Base-by-base conservation (phyloP, 2,888 invertebrate species). In the Trichogramma evanescens region DNA sequence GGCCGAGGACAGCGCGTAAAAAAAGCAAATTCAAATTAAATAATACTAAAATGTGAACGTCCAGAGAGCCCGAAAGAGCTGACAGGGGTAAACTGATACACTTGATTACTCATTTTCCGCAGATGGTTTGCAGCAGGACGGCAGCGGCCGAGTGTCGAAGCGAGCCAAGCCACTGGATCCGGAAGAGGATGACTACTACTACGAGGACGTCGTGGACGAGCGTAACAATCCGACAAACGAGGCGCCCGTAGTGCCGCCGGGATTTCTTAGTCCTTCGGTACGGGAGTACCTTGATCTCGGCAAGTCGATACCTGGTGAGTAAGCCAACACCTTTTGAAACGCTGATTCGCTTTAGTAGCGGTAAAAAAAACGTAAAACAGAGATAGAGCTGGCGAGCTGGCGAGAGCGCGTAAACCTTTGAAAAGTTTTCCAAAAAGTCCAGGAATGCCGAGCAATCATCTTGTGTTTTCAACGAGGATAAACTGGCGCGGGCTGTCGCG, bases 281-380 rank as follows among this genome's bases (percentile, higher is more conserved):
- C 84, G 89, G 68, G 91, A 91, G 75, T 92, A 91, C 78, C 82
- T 92, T 67, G 91, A 92, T 80, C 83, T 92, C 68, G 92, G 92
- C 71, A 91, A 91, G 84, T 91, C 91, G 66, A 91, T 92, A 81
- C 92, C 92, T 71, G 91, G 92, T 91, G 81, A 81, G 82, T 74
- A 70, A 69, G 75, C 70, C 26, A 26, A 26, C 26, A 26, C 26
- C 72, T 67, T 66, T 69, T 71, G 69, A 69, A 70, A 45, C n/a
- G 8, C 2, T 45, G 26, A 26, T 26, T 26, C 26, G 26, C 26
- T 26, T 26, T 26, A 26, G 26, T 26, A 26, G 26, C 3, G 26
- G 26, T 26, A 3, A 26, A 26, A 26, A 26, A 26, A 26, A 26
- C 1, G 3, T 26, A 26, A 26, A 26, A 26, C 26, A 26, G 26